Percentiles rank a stretch among this genome's conserved stretches.
Conservation (phyloP, 2,113 vertebrate species). For the Dicerorhinus sumatrensis region DNA sequence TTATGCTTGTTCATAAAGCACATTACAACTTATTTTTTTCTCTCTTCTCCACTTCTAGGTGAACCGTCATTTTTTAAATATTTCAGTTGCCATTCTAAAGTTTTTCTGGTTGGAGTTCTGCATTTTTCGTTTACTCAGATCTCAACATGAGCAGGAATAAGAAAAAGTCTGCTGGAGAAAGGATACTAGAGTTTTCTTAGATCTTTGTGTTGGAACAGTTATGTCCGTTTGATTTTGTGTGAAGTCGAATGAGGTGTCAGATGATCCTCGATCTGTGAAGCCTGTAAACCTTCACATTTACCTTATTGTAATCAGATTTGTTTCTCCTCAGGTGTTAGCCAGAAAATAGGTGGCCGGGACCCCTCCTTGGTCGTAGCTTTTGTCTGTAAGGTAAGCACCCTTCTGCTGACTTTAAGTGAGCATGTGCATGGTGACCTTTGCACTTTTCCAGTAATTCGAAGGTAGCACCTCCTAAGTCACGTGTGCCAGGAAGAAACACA, state of each 20-base stretch:
- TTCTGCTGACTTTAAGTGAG: background rate
- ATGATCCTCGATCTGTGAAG: accelerated
- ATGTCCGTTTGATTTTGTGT: background rate
- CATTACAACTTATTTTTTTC: background rate
- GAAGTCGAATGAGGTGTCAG: too few species aligned
- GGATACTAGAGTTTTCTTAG: background rate
- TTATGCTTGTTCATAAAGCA: background rate
- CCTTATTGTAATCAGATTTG: background rate
- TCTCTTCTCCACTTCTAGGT: background rate
- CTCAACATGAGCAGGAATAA: background rate
- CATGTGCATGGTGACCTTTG: accelerated
- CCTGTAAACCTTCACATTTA: background rate
- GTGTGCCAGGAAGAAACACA: background rate
- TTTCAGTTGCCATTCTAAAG: background rate
- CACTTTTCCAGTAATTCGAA: background rate
- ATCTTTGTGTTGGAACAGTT: accelerated
- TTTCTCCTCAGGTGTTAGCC: slow-evolving; percentile 66
- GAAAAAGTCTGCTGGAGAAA: background rate
- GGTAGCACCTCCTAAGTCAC: background rate
- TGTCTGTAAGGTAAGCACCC: slow-evolving; percentile 92
- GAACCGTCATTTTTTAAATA: background rate
- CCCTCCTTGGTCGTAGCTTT: slow-evolving; percentile 92
- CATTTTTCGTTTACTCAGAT: background rate
- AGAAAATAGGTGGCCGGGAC: slow-evolving; percentile 70
- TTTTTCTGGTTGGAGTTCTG: background rate